Base-by-base conservation (phyloP, 2,888 invertebrate species). In the Eupithecia subfuscata region DNA sequence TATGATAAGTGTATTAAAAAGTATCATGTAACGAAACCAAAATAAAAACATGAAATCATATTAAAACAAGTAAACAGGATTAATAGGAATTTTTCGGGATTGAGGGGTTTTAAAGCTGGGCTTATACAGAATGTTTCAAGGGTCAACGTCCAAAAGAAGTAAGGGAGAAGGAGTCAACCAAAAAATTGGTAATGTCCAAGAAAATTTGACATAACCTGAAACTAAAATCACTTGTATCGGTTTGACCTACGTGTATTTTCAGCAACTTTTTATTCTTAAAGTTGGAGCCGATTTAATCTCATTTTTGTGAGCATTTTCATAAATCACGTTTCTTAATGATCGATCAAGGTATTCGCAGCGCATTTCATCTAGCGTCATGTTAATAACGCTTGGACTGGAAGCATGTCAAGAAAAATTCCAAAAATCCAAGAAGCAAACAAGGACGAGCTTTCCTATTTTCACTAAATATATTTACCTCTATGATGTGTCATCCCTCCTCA, bases 11-110 rank as follows among this genome's bases (percentile, higher is more conserved):
- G 8, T 14, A 37, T 67, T 34, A 65, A 73, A 67, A 56, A 72
- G 64, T 45, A 60, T 56, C 25, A 56, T 64, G 65, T 67, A 72
- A 75, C 43, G 56, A 73, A 52, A 56, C 11, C 4, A 56, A 56
- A 56, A 56, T 0, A 56, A 12, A 56, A 22, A 22, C 12, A 56
- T 56, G 22, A 30, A 30, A 30, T 30, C 30, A 30, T 30, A 30
- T 30, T 30, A 30, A 56, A 22, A 56, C 12, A 56, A 56, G 11
- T 11, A 22, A 22, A 22, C 22, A n/a, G 22, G 12, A 3, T 56
- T 22, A 22, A 56, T 9, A 52, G 11, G 6, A 0, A 8, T 18
- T 48, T 40, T n/a, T 52, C n/a, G 52, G 56, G 4, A 12, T 56
- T 9, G 52, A n/a, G 5, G 12, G 56, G 11, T 22, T 22, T 52